A percentile compares a stretch with the other conserved stretches of the same genome.
These are phyloP conservation scores for Protomyctophum bolini DNA, from an alignment of 2,113 vertebrate genomes.

Conservation along the genomic window DNA sequence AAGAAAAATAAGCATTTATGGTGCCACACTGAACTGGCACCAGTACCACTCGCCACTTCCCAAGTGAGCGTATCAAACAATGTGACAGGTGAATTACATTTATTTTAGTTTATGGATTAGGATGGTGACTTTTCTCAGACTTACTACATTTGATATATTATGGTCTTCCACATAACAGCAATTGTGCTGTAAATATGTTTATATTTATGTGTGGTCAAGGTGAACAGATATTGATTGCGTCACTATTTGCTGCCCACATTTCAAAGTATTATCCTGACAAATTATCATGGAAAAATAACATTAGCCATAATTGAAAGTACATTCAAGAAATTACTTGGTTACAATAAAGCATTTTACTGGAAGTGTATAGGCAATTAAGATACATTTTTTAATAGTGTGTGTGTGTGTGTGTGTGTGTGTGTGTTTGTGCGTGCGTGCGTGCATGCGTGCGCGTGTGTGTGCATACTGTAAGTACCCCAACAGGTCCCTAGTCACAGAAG, in stretches of 20 bases:
- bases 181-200: not conserved
- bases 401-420: too few species aligned
- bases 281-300: not conserved
- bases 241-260: not conserved
- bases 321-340: too few species aligned
- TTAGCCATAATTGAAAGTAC: not conserved
- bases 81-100: not conserved
- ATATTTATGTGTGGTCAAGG: not conserved
- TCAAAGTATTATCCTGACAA: not conserved
- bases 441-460: not conserved
- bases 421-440: too few species aligned
- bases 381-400: not conserved
- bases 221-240: not conserved
- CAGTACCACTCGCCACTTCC: not conserved
- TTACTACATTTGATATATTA: not conserved
- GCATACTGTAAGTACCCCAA: slow-evolving; percentile 31
- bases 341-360: not conserved
- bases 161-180: not conserved
- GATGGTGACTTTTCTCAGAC: not conserved
- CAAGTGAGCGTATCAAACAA: not conserved
- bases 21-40: not conserved
- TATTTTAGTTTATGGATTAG: not conserved
- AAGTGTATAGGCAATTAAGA: not conserved
- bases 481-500: slow-evolving; percentile 24
- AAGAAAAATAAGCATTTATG: not conserved